phyloP scores from a whole-genome alignment of 2,797 vertebrate species.

The Lithobates sylvaticus region DNA sequence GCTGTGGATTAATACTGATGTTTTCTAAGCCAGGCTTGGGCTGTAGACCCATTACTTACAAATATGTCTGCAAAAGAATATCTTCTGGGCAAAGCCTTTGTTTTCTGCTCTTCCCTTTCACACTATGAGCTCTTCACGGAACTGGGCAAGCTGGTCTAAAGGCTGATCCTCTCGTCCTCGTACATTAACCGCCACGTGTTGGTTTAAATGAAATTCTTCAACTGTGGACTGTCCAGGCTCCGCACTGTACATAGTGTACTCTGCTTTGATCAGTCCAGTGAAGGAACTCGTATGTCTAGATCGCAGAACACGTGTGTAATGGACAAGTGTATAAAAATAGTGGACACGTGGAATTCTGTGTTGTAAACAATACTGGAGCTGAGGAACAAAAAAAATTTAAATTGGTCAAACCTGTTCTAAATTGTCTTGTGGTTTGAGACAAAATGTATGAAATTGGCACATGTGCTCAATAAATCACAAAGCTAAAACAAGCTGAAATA shows the following conservation, averaged over 20 bases:
- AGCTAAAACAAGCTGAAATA: too few species aligned
- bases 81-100: constrained; percentile 16
- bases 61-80: constrained; percentile 32
- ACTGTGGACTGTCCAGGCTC: constrained; percentile 20
- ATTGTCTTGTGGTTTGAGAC: too few species aligned
- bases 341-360: constrained; percentile 14
- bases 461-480: too few species aligned
- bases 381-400: neutral
- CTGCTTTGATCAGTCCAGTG: constrained; percentile 44
- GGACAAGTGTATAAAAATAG: constrained; percentile 11
- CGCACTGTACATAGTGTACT: constrained; percentile 54
- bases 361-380: neutral
- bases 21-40: constrained; percentile 49
- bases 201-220: neutral
- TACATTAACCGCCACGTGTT: neutral
- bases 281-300: constrained; percentile 2
- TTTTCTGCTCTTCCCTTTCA: neutral
- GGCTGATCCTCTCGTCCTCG: constrained; percentile 3
- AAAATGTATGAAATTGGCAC: too few species aligned
- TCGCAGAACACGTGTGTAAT: neutral
- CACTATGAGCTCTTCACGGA: neutral
- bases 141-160: constrained; percentile 19
- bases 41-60: constrained; percentile 15
- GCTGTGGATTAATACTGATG: constrained; percentile 31
- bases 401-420: neutral